Evolutionary conservation across 1,140 invertebrate species (phyloP).

Genomic region (Neodiprion pinetum): DNA sequence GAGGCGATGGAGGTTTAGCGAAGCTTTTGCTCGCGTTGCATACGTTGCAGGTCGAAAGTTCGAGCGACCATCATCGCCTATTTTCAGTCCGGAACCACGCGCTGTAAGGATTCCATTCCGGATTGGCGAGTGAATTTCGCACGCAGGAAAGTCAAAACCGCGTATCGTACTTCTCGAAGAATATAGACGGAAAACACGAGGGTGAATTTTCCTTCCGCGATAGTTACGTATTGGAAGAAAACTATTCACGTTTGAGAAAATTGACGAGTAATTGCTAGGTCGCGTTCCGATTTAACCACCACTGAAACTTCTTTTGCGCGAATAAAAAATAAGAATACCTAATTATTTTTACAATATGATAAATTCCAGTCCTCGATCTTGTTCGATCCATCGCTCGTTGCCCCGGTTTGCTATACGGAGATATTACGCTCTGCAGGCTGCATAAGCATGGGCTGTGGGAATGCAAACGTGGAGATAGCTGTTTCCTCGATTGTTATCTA

Average conservation of each 20-base stretch:
- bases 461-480: neutral
- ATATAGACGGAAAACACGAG: no score
- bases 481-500: neutral
- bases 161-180: no score
- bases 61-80: constrained; percentile 53
- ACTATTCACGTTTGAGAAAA: no score
- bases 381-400: neutral
- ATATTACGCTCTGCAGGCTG: no score
- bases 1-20: neutral
- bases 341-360: neutral
- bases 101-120: constrained; percentile 38
- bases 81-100: constrained; percentile 57
- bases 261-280: no score
- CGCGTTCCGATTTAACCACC: no score
- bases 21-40: constrained; percentile 49
- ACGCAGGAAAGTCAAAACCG: no score
- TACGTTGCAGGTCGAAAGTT: constrained; percentile 58
- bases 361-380: neutral
- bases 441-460: neutral
- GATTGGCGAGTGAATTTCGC: neutral
- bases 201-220: no score
- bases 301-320: no score
- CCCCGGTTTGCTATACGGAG: neutral
- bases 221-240: no score
- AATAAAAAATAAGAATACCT: neutral